Base-by-base conservation (phyloP, 2,888 invertebrate species). In the Linnaemya tessellans region DNA sequence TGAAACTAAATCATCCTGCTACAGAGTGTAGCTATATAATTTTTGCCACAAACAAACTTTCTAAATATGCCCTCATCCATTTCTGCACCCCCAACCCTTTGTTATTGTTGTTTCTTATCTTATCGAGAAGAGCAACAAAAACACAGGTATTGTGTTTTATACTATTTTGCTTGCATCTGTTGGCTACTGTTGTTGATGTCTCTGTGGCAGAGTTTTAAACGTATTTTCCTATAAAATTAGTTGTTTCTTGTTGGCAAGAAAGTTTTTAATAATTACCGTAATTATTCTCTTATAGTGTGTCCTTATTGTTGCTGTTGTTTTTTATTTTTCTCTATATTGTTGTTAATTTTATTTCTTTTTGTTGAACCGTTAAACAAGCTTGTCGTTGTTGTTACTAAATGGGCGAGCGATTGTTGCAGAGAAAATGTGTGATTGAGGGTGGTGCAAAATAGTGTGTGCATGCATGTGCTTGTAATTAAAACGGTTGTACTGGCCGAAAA, bases 181-280 rank as follows among this genome's bases (percentile, higher is more conserved):
- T 41, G 58, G 49, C 67, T 73, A 58, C 35, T 54, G 80, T 56
- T 64, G 56, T 46, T 80, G 80, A 73, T 80, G 73, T 58, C 58
- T 67, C 60, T 58, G 81, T 35, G 60, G 70, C 81, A 62, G 64
- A 85, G 85, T 81, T 85, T 85, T 85, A 82, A 85, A 85, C 70
- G 82, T 82, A 85, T 85, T 85, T 82, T 82, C 64, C 79, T 85
- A 82, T 85, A 82, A 74, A 85, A 85, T 85, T 82, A 82, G 82
- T 81, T 81, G 70, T 71, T 80, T 84, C 74, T 79, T 85, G 82
- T 75, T 75, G 30, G 49, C n/a, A 62, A 65, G 46, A 85, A 85
- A 85, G 79, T 85, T 85, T 85, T 85, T 75, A 85, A 85, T 85
- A 85, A 85, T 85, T 85, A 85, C 85, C 68, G 85, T 85, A 82